Evolutionary conservation across 2,113 vertebrate species (phyloP).

Genomic region (Halichoerus grypus): DNA sequence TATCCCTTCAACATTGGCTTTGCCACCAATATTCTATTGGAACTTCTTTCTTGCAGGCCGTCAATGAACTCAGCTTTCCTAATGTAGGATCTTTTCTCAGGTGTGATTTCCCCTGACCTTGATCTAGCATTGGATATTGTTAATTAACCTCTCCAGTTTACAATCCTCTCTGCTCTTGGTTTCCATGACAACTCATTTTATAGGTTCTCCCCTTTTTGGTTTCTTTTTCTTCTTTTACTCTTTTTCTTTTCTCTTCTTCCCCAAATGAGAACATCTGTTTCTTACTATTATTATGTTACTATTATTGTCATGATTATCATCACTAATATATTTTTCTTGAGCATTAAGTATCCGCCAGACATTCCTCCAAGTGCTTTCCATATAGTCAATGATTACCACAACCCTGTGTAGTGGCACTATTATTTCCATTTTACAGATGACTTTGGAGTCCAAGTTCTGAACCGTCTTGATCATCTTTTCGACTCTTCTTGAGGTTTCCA

Average conservation of each 20-base stretch:
- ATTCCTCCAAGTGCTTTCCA: background rate
- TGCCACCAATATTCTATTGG: background rate
- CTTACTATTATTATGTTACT: background rate
- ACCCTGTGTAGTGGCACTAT: background rate
- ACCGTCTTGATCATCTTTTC: background rate
- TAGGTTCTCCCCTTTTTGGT: background rate
- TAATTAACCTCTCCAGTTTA: background rate
- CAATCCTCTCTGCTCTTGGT: background rate
- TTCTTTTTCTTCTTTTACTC: background rate
- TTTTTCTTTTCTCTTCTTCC: background rate
- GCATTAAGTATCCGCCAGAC: background rate
- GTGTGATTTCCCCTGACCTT: background rate
- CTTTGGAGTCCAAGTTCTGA: background rate
- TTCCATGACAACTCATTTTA: background rate
- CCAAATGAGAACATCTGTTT: background rate
- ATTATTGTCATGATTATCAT: background rate
- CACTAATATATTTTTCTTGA: background rate
- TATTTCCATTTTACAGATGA: background rate
- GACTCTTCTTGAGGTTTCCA: background rate
- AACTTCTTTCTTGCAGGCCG: background rate
- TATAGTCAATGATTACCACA: background rate
- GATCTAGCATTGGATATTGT: background rate
- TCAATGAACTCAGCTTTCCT: background rate
- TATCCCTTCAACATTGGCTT: background rate
- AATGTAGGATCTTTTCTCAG: background rate